Evolutionary conservation across 2,888 invertebrate species (phyloP).

Genomic region (Melieria crassipennis): DNA sequence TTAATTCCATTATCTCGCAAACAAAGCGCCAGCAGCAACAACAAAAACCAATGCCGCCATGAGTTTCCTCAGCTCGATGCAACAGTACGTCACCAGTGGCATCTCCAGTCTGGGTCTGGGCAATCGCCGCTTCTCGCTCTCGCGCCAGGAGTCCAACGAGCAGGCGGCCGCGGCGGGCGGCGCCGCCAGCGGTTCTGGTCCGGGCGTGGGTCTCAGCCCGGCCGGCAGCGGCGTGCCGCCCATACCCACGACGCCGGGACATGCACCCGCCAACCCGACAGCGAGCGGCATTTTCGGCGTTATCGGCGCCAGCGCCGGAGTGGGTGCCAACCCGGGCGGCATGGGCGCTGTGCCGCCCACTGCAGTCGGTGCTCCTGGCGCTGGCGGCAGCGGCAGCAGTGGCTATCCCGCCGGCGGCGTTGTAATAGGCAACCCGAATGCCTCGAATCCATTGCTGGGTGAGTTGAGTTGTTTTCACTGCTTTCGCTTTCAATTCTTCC

Average conservation of each 20-base stretch:
- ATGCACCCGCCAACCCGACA: conserved; percentile 7
- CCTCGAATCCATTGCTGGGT: conserved; percentile 60
- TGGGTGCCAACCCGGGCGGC: conserved; percentile 9
- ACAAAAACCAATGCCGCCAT: conserved; percentile 66
- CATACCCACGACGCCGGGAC: conserved; percentile 24
- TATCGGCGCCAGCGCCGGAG: conserved; percentile 12
- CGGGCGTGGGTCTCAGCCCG: conserved; percentile 31
- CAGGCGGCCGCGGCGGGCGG: conserved; percentile 41
- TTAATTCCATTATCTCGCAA: conserved; percentile 11
- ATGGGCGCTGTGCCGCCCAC: conserved; percentile 36
- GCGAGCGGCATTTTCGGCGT: conserved; percentile 37
- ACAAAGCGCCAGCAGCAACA: conserved; percentile 26
- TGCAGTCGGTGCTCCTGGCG: conserved; percentile 15
- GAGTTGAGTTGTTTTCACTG: conserved; percentile 42
- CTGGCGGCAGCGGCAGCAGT: conserved; percentile 21
- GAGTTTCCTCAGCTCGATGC: conserved; percentile 88
- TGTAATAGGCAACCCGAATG: conserved; percentile 60
- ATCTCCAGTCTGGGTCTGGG: conserved; percentile 83
- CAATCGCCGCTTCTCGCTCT: conserved; percentile 77
- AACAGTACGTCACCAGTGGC: conserved; percentile 87
- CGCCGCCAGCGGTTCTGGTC: conserved; percentile 45
- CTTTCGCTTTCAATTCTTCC: not conserved
- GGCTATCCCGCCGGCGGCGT: conserved; percentile 51
- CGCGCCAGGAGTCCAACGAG: conserved; percentile 74
- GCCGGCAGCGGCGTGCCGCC: conserved; percentile 27